Conservation (phyloP, 2,113 vertebrate genomes). For the Ibidorhyncha struthersii region DNA sequence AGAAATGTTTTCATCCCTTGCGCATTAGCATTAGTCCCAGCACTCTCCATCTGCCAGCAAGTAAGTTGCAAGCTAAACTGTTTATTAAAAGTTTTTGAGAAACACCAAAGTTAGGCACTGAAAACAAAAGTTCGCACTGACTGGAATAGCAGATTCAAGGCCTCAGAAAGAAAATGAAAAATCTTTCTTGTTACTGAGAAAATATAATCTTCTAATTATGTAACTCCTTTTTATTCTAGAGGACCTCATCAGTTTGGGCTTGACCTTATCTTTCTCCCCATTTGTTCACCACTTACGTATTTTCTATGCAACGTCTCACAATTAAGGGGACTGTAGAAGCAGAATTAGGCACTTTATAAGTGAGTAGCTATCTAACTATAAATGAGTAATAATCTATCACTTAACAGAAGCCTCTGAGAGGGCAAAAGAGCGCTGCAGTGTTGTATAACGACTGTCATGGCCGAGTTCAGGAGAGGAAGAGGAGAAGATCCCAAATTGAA, state of each 20-base stretch:
- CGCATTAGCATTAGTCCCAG: neutral
- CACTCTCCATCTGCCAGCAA: neutral
- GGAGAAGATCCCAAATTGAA: neutral
- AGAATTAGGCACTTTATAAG: slow-evolving; percentile 14
- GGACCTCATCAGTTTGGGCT: slow-evolving; percentile 4
- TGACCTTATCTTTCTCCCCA: slow-evolving; percentile 28
- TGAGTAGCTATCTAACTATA: neutral
- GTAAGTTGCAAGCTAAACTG: neutral
- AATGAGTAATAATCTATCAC: slow-evolving; percentile 8
- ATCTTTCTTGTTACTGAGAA: slow-evolving; percentile 13
- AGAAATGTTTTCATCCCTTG: neutral
- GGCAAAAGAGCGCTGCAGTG: neutral
- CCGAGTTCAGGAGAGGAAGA: neutral
- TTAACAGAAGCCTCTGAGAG: neutral
- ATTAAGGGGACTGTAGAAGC: neutral
- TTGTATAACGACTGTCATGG: neutral
- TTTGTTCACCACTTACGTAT: neutral
- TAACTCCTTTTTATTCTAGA: neutral
- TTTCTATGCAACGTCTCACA: neutral
- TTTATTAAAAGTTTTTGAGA: neutral
- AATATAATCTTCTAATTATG: slow-evolving; percentile 28
- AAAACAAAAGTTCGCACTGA: neutral
- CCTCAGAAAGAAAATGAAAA: neutral
- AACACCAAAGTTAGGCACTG: neutral
- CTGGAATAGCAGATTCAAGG: neutral